A percentile compares a stretch with the other conserved stretches of the same genome.
Conservation (phyloP, 1,140 invertebrate species). For the Aphelenchoides fujianensis region DNA sequence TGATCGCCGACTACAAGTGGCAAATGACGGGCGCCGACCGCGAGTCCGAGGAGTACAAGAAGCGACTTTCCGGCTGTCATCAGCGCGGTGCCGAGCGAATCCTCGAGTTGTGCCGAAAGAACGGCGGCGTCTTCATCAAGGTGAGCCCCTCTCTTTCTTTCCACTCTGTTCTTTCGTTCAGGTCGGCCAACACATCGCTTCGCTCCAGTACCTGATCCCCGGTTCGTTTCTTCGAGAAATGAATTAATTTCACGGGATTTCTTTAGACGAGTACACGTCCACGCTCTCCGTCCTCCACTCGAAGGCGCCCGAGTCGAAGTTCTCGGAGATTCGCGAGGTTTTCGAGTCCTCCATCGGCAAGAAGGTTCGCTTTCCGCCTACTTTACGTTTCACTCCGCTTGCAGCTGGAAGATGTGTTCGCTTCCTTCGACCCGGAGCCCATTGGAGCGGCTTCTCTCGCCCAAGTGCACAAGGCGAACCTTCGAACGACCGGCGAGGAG, state of each 20-base stretch:
- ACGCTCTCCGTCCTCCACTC: slow-evolving; percentile 88
- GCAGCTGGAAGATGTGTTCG: slow-evolving; percentile 77
- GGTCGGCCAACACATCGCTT: slow-evolving; percentile 89
- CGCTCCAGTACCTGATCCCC: slow-evolving; percentile 89
- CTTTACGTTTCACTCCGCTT: slow-evolving; percentile 34
- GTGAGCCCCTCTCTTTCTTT: slow-evolving; percentile 63
- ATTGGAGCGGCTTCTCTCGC: slow-evolving; percentile 91
- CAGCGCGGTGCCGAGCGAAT: slow-evolving; percentile 78
- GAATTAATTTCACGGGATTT: no score
- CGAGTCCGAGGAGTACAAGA: slow-evolving; percentile 71
- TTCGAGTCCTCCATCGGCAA: slow-evolving; percentile 80
- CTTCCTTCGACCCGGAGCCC: slow-evolving; percentile 77
- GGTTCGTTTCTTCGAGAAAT: no score
- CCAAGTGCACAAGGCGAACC: slow-evolving; percentile 83
- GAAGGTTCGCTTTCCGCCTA: slow-evolving; percentile 69
- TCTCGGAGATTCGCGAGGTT: slow-evolving; percentile 80
- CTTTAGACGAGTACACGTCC: slow-evolving; percentile 84
- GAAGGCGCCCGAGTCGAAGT: slow-evolving; percentile 79
- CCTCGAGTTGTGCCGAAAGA: slow-evolving; percentile 80
- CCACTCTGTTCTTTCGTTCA: slow-evolving; percentile 20
- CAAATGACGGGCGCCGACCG: slow-evolving; percentile 71
- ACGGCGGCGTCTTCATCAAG: slow-evolving; percentile 97
- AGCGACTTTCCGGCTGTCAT: slow-evolving; percentile 74
- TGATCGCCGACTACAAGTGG: slow-evolving; percentile 76
- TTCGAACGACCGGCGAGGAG: slow-evolving; percentile 74